phyloP scores from a whole-genome alignment of 2,113 vertebrate species.

The Platysternon megacephalum region DNA sequence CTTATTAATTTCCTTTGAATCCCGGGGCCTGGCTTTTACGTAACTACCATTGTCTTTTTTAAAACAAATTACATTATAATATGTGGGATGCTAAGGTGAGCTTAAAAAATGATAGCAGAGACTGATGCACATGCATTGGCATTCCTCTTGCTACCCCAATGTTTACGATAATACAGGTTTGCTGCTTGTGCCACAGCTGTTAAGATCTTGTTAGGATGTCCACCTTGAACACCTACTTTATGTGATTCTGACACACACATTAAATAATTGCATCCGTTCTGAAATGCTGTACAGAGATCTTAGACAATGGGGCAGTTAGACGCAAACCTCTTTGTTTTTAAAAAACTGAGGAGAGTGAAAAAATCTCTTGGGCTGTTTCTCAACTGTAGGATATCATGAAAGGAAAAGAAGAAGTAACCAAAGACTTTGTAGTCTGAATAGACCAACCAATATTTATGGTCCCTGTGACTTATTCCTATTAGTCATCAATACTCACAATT shows the following conservation, averaged over 20 bases:
- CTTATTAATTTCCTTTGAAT: conserved; percentile 42
- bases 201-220: conserved; percentile 14
- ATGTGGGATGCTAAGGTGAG: neutral
- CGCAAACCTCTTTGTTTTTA: neutral
- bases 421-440: neutral
- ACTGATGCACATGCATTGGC: neutral
- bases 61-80: neutral
- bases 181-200: neutral
- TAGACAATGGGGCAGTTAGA: neutral
- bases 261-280: neutral
- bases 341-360: neutral
- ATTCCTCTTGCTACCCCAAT: neutral
- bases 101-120: neutral
- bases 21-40: neutral
- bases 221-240: neutral
- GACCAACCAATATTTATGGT: neutral
- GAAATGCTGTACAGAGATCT: neutral
- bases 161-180: conserved; percentile 10
- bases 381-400: neutral
- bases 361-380: neutral
- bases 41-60: conserved; percentile 4
- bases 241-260: neutral
- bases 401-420: neutral
- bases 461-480: too few relatives aligned
- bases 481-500: neutral